Evolutionary conservation across 2,888 invertebrate genomes (phyloP), one percentile per base, ranked within the genome.

Genomic region (Opisthograptis luteolata): DNA sequence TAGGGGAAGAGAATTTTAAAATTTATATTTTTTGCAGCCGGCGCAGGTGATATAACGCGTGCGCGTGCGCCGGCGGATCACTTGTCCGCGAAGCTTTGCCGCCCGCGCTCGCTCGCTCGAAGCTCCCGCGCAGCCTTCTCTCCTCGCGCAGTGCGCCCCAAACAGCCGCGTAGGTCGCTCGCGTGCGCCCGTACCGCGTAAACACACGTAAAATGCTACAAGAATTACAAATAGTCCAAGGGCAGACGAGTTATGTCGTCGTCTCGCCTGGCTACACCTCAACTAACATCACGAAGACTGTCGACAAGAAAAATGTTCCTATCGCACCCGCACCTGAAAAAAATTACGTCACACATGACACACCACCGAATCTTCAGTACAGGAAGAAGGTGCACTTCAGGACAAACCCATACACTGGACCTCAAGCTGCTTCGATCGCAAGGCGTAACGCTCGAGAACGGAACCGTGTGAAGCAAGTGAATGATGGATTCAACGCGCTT

Each of bases 401-500:
- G 61, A 93, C 93, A 1, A 92, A 93, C 44, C 88, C 89, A 17
- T 89, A 89, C 67, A 89, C 93, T 0, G 93, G 93, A 62, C 94
- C 95, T 62, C 96, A 96, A 72, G 94, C 96, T 54, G 96, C 95
- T 3, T 96, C 97, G 1, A 97, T 98, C 28, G 97, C 96, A 0
- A 91, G 98, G 45, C 93, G 98, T 64, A 98, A 99, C 86, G 98
- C 98, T 12, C 93, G 98, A 8, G 98, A 98, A 87, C 92, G 98
- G 59, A 98, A 98, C 80, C 94, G 98, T 60, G 98, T 98, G 53
- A 97, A 97, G 82, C 97, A 98, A 92, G 97, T 97, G 75, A 97
- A 97, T 88, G 96, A 97, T 79, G 98, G 97, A 55, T 98, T 97
- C 79, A 96, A 96, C 41, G 96, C 96, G 31, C 91, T 98, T 6